Percentiles rank a stretch among this genome's conserved stretches.
These are phyloP conservation scores for Mesorhabditis belari DNA, from an alignment of 2,888 invertebrate species.

Conservation along the genomic window DNA sequence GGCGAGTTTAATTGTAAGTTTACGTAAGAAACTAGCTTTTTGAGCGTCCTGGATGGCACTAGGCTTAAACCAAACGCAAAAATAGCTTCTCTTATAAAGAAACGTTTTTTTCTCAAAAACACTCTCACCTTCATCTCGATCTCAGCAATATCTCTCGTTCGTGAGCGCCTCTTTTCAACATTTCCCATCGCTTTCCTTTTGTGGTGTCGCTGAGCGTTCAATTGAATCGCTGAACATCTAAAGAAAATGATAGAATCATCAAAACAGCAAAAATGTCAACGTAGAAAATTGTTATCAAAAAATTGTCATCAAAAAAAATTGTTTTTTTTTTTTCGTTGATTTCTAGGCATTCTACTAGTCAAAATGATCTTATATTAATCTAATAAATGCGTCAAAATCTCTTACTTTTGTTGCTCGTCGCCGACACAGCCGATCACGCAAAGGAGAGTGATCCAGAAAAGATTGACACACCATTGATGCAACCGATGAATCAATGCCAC, in stretches of 20 bases:
- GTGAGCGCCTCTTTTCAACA: neutral
- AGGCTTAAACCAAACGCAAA: too few relatives aligned
- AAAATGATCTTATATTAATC: too few relatives aligned
- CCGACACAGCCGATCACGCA: conserved; percentile 44
- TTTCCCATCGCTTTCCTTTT: neutral
- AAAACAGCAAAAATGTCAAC: too few relatives aligned
- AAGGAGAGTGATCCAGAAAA: conserved; percentile 47
- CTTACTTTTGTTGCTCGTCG: conserved; percentile 16
- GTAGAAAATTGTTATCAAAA: neutral
- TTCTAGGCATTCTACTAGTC: too few relatives aligned
- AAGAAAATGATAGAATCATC: too few relatives aligned
- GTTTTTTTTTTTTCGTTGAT: too few relatives aligned
- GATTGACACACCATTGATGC: conserved; percentile 43
- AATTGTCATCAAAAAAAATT: neutral
- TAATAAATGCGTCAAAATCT: neutral
- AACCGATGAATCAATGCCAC: conserved; percentile 6
- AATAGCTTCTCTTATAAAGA: too few relatives aligned
- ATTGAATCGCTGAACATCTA: neutral
- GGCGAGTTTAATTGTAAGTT: too few relatives aligned
- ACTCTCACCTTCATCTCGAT: conserved; percentile 28
- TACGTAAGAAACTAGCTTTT: too few relatives aligned
- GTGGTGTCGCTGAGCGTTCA: neutral
- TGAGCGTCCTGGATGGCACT: too few relatives aligned
- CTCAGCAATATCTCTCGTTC: conserved; percentile 12
- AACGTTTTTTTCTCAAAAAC: too few relatives aligned